Evolutionary conservation across 2,888 invertebrate species (phyloP), one percentile per base, ranked within the genome.

Genomic region (Heterodera filipjevi): DNA sequence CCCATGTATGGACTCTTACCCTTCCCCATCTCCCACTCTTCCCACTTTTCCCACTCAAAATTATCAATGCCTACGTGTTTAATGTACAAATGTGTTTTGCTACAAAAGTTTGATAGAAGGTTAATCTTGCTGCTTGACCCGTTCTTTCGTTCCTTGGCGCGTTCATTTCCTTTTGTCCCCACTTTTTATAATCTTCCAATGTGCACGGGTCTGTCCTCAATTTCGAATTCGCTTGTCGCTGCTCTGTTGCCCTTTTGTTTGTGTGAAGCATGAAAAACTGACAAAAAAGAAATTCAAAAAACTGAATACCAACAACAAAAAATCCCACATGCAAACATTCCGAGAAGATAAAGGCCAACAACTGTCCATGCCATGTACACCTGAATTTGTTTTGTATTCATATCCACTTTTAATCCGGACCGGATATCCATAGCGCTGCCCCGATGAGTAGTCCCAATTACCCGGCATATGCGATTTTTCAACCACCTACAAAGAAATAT

Each of bases 241-340:
- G 88, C 88, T 32, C 86, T 77, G 22, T 84, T 85, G 27, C 87
- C 88, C 76, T 85, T 87, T 77, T 88, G 88, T 76, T 88, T 89
- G 80, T 86, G 85, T 19, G 86, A 86, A 35, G 83, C 86, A 35
- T 75, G 75, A 14, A 75, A 75, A 75, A 75, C 75, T 75, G 33
- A 75, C n/a, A 74, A 32, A 32, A 64, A 33, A 19, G 3, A 32
- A 8, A 35, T 33, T 68, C 33, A n/a, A 16, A n/a, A 32, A 49
- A n/a, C n/a, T 22, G n/a, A 5, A 6, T 27, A 19, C 3, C 19
- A 10, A 44, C 33, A 59, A 27, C 27, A 53, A 27, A 33, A n/a
- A 27, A 33, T 66, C 46, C 19, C 68, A 75, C 75, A 75, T 75
- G 75, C 80, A 59, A 84, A n/a, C 30, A 82, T 81, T 0, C 86